These are phyloP conservation scores for Hemicrepidius hirtus DNA, from an alignment of 2,888 invertebrate genomes.

Conservation along the genomic window DNA sequence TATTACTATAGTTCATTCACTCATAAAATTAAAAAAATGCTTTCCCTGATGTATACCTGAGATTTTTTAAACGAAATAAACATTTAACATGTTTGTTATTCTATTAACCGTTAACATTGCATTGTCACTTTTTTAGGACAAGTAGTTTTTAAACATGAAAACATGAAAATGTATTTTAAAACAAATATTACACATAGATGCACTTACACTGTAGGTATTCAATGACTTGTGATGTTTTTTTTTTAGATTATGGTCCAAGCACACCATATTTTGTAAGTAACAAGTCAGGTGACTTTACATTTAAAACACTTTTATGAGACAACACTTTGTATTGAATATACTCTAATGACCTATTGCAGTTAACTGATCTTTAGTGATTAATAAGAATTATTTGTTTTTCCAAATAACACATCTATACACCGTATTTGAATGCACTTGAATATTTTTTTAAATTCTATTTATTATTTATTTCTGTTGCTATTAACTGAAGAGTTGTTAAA, in stretches of 20 bases:
- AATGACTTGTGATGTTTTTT: slow-evolving; percentile 43
- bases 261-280: slow-evolving; percentile 43
- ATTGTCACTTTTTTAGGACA: slow-evolving; percentile 64
- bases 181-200: slow-evolving; percentile 54
- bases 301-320: slow-evolving; percentile 46
- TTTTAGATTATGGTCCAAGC: slow-evolving; percentile 50
- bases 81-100: slow-evolving; percentile 47
- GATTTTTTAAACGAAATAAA: slow-evolving; percentile 49
- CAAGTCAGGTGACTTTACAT: slow-evolving; percentile 41
- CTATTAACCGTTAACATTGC: slow-evolving; percentile 65
- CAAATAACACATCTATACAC: slow-evolving; percentile 14
- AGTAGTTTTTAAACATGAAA: slow-evolving; percentile 56
- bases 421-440: background rate
- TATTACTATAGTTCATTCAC: slow-evolving; percentile 46
- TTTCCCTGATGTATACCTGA: slow-evolving; percentile 53
- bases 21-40: slow-evolving; percentile 47
- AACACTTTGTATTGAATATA: slow-evolving; percentile 16
- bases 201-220: slow-evolving; percentile 54
- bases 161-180: slow-evolving; percentile 52
- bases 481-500: no score
- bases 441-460: background rate
- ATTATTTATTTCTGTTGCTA: no score
- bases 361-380: background rate
- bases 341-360: no score
- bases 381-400: slow-evolving; percentile 1